phyloP scores from a whole-genome alignment of 2,888 invertebrate genomes.

The Drosophila cognata region DNA sequence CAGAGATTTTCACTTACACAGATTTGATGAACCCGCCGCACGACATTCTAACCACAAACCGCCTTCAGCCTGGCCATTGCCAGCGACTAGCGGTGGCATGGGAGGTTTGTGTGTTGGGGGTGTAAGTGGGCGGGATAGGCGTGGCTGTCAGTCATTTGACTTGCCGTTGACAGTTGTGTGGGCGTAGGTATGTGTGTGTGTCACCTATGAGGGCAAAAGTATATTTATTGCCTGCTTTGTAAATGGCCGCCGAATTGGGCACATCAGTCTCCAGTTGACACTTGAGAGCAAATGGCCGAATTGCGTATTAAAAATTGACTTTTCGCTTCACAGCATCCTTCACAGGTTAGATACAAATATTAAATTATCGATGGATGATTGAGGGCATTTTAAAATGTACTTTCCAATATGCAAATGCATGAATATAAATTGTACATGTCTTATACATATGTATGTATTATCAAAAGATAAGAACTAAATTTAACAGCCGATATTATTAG shows the following conservation, averaged over 20 bases:
- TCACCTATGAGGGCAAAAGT: conserved; percentile 37
- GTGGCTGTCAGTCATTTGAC: conserved; percentile 59
- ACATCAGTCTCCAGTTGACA: conserved; percentile 50
- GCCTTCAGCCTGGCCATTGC: conserved; percentile 28
- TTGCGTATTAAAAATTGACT: conserved; percentile 13
- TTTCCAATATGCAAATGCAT: not conserved
- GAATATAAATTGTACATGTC: not conserved
- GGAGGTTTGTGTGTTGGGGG: not conserved
- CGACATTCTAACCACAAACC: conserved; percentile 55
- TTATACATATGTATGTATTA: not conserved
- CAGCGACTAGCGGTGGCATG: conserved; percentile 4
- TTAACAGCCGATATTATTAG: not conserved
- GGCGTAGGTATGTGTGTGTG: conserved; percentile 19
- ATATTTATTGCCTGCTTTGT: conserved; percentile 68
- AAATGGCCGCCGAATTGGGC: conserved; percentile 65
- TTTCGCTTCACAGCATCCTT: conserved; percentile 9
- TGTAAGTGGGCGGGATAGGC: conserved; percentile 18
- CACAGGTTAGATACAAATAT: not conserved
- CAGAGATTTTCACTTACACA: conserved; percentile 71
- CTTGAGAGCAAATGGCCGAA: conserved; percentile 36
- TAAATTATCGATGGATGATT: conserved; percentile 20
- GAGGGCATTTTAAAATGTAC: not conserved
- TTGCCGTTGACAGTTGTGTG: conserved; percentile 64
- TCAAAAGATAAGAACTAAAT: not conserved
- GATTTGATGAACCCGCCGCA: conserved; percentile 66